A percentile compares a stretch with the other conserved stretches of the same genome.
Evolutionary conservation across 2,797 vertebrate genomes (phyloP).

Genomic region (Acanthurus lineatus): DNA sequence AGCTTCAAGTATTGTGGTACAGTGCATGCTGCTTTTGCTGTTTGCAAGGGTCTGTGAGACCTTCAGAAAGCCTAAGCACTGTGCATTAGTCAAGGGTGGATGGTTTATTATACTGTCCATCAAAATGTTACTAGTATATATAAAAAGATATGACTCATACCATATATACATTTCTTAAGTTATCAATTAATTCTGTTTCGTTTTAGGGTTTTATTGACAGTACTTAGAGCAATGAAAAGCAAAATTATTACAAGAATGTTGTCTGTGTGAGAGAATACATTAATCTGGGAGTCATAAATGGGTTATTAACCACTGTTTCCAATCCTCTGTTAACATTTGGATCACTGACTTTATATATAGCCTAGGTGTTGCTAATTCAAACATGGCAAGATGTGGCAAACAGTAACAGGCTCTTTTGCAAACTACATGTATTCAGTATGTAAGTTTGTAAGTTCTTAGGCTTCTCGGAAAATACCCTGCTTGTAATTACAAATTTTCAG

Average conservation of each 20-base stretch:
- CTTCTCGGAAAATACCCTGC: conserved; percentile 19
- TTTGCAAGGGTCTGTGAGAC: background rate
- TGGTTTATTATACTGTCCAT: background rate
- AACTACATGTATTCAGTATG: conserved; percentile 1
- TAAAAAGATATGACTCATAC: no score
- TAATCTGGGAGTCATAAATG: background rate
- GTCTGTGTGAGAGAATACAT: background rate
- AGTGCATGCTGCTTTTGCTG: background rate
- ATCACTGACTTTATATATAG: background rate
- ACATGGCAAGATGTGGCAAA: conserved; percentile 1
- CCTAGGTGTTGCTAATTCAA: background rate
- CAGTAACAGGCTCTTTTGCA: conserved; percentile 10
- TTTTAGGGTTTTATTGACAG: background rate
- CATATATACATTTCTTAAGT: no score
- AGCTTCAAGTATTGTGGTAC: background rate
- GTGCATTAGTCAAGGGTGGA: background rate
- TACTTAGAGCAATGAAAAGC: background rate
- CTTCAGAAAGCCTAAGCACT: background rate
- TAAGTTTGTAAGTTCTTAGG: background rate
- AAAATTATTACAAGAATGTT: background rate
- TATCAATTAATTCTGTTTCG: background rate
- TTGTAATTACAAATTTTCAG: conserved; percentile 6
- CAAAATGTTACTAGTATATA: background rate
- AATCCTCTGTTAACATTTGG: background rate
- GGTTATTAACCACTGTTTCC: background rate